Evolutionary conservation across 2,113 vertebrate species (phyloP), one percentile per base, ranked within the genome.

Genomic region (Silurus asotus): DNA sequence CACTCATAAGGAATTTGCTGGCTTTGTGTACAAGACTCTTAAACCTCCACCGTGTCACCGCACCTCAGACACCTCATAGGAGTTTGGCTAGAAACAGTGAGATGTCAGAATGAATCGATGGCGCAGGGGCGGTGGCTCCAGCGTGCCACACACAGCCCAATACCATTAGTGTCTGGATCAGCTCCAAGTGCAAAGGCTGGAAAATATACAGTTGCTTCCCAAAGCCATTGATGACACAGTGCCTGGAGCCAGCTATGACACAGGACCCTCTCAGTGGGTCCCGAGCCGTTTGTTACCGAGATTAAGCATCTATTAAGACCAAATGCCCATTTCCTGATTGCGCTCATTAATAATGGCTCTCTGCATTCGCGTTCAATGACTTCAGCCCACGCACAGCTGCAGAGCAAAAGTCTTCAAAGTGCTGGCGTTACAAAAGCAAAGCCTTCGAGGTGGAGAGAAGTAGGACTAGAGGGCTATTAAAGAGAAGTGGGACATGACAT

Each of bases 281-380:
- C 82, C 1, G 10, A 58, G 74, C 76, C 75, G 76, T 89, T 89
- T 78, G 82, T 90, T 87, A 87, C 74, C 65, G 84, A 86, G 87
- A 91, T 91, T 87, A 90, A 86, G 86, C 82, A 83, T 86, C 89
- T 89, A 90, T 91, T 88, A 90, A 81, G 89, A 88, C 84, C 81
- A 88, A 90, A 82, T 77, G 87, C 65, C 84, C 87, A 90, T 89
- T 88, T 91, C 89, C 84, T 89, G 84, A 91, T 88, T 90, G 84
- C 84, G 80, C 84, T 88, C 88, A 90, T 90, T 90, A 90, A 88
- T 90, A 85, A 90, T 58, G 51, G n/a, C 69, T 62, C 72, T 85
- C 51, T 72, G 81, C 77, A 48, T 85, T 5, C 37, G 77, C 61
- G 64, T 53, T 74, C 82, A 87, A 67, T 28, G 28, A 79, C 76